A percentile compares a stretch with the other conserved stretches of the same genome.
Conservation (phyloP, 2,797 vertebrate species). For the Gephyroberyx darwinii region DNA sequence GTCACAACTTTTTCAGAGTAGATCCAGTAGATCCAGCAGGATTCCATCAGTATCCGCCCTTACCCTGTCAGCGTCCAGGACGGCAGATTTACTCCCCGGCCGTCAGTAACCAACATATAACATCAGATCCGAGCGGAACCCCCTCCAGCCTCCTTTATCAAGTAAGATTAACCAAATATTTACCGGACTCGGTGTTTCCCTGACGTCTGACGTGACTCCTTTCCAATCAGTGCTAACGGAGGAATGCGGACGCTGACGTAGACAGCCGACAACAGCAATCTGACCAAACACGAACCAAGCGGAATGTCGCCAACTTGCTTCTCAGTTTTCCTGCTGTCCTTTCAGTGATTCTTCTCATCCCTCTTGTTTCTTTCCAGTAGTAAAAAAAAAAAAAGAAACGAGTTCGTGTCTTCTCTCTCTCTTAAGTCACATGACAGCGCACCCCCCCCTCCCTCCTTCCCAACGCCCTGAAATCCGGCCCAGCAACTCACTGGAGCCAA, state of each 20-base stretch:
- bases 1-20: slow-evolving; percentile 40
- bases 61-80: slow-evolving; percentile 64
- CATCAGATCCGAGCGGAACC: not conserved
- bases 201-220: slow-evolving; percentile 41
- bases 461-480: slow-evolving; percentile 10
- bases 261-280: slow-evolving; percentile 5
- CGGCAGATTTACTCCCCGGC: slow-evolving; percentile 27
- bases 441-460: slow-evolving; percentile 66
- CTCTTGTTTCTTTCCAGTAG: slow-evolving; percentile 10
- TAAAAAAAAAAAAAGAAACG: slow-evolving; percentile 2
- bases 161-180: not conserved
- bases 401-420: slow-evolving; percentile 30
- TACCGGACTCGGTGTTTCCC: slow-evolving; percentile 30
- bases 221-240: slow-evolving; percentile 58
- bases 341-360: not conserved
- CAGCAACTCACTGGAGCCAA: not conserved
- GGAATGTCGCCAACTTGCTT: not conserved
- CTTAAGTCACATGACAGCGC: slow-evolving; percentile 76
- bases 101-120: not conserved
- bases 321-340: not conserved
- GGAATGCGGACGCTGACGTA: slow-evolving; percentile 78
- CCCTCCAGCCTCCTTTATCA: slow-evolving; percentile 21
- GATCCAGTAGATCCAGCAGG: not conserved
- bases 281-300: not conserved
- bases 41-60: slow-evolving; percentile 64